phyloP scores from a whole-genome alignment of 2,888 invertebrate species.

The Hyalella azteca region DNA sequence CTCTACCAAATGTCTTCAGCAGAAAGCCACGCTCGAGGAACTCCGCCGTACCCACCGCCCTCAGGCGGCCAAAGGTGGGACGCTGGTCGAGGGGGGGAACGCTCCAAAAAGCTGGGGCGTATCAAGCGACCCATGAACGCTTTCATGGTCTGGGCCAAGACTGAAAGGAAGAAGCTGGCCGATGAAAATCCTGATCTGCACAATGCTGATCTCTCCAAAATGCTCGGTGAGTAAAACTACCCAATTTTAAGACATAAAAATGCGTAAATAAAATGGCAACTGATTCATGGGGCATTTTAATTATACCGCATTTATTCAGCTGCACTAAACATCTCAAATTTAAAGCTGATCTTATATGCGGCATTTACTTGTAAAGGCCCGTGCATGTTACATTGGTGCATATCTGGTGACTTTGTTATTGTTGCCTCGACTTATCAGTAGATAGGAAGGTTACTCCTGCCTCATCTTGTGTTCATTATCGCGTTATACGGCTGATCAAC shows the following conservation, averaged over 20 bases:
- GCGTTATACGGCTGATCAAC: not conserved
- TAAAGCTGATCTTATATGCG: too few relatives aligned
- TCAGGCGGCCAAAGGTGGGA: slow-evolving; percentile 43
- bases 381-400: too few relatives aligned
- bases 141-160: slow-evolving; percentile 99
- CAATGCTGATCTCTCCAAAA: slow-evolving; percentile 97
- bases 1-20: slow-evolving; percentile 37
- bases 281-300: too few relatives aligned
- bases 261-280: too few relatives aligned
- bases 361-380: too few relatives aligned
- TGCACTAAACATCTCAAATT: too few relatives aligned
- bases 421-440: not conserved
- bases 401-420: not conserved
- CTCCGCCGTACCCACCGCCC: slow-evolving; percentile 46
- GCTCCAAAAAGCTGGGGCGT: slow-evolving; percentile 76
- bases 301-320: too few relatives aligned
- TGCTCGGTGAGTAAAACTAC: slow-evolving; percentile 93
- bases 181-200: slow-evolving; percentile 98
- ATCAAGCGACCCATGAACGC: slow-evolving; percentile 97
- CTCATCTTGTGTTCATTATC: not conserved
- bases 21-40: slow-evolving; percentile 40
- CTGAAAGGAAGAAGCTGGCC: slow-evolving; percentile 92
- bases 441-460: not conserved
- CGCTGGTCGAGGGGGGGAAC: slow-evolving; percentile 42
- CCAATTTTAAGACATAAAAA: too few relatives aligned